These are phyloP conservation scores for Drosophila kikkawai DNA, from an alignment of 1,140 invertebrate species.

Conservation along the genomic window DNA sequence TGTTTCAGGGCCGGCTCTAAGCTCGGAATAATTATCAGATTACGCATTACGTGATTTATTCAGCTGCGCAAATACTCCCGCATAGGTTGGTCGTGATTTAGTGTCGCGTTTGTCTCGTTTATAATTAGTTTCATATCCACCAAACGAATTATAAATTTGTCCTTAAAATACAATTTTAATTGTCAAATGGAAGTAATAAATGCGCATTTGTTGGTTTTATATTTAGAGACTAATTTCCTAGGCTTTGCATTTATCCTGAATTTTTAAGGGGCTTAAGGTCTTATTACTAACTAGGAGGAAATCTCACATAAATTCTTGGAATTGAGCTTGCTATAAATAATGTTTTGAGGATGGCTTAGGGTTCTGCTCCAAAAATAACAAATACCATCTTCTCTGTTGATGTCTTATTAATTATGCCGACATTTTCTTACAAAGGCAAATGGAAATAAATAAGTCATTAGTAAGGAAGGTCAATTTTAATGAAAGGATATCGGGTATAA, in stretches of 20 bases:
- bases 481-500: conserved; percentile 13
- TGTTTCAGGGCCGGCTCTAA: conserved; percentile 23
- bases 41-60: conserved; percentile 46
- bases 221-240: conserved; percentile 6
- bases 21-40: conserved; percentile 57
- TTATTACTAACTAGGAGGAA: not conserved
- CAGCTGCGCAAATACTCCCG: conserved; percentile 8
- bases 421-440: conserved; percentile 6
- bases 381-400: conserved; percentile 1
- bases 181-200: not conserved
- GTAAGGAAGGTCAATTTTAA: conserved; percentile 11
- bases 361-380: conserved; percentile 13
- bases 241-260: conserved; percentile 1
- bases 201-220: not conserved
- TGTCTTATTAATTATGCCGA: conserved; percentile 37
- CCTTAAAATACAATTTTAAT: not conserved
- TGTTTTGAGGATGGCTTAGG: conserved; percentile 2
- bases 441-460: conserved; percentile 7
- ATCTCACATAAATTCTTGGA: conserved; percentile 7
- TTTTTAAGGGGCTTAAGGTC: not conserved
- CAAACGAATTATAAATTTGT: not conserved
- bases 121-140: conserved; percentile 37
- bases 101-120: conserved; percentile 6
- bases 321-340: conserved; percentile 44
- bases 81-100: conserved; percentile 1